Base-by-base conservation (phyloP, 2,113 vertebrate genomes). In the Malurus cyaneus region DNA sequence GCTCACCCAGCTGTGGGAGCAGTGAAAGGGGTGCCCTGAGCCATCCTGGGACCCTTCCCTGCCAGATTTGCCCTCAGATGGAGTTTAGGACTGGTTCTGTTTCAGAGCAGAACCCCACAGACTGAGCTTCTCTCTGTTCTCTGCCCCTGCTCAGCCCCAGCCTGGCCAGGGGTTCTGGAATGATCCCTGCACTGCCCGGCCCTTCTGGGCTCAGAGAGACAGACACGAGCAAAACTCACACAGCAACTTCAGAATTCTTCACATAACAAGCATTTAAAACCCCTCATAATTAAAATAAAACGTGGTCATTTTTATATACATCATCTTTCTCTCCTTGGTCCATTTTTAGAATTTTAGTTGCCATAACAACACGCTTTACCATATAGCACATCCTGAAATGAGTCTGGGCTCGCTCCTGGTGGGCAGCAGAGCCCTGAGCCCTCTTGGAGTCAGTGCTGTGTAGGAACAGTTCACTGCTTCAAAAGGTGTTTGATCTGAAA, bases 291-390 rank as follows among this genome's bases (percentile, higher is more conserved):
- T 53, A 81, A 90, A 59, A 85, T 64, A 88, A 82, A 88, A 19
- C 0, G 1, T 29, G 92, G 97, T 93, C 94, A 97, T 89, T 97
- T 92, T 90, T 54, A 72, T 42, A 36, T 62, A 76, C 59, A 64
- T 47, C 71, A 78, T 53, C 56, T 29, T 54, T 86, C 85, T 65
- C 76, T 12, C 39, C 84, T 71, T 32, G 24, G 26, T 31, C 93
- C 97, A 89, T 96, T 95, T 97, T 96, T 94, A 95, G 88, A 78
- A 3, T 15, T 76, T 88, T 47, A 52, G 97, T 98, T 96, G 53
- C 96, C 90, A 94, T 97, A 96, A 95, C 93, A 46, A 97, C 97
- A 70, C 81, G 88, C 80, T 95, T 97, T 73, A 93, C 91, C 91
- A 65, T 78, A 93, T 41, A 66, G 65, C 29, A 81, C 19, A 47